Base-by-base conservation (phyloP, 2,113 vertebrate species). In the Rhizomys pruinosus region DNA sequence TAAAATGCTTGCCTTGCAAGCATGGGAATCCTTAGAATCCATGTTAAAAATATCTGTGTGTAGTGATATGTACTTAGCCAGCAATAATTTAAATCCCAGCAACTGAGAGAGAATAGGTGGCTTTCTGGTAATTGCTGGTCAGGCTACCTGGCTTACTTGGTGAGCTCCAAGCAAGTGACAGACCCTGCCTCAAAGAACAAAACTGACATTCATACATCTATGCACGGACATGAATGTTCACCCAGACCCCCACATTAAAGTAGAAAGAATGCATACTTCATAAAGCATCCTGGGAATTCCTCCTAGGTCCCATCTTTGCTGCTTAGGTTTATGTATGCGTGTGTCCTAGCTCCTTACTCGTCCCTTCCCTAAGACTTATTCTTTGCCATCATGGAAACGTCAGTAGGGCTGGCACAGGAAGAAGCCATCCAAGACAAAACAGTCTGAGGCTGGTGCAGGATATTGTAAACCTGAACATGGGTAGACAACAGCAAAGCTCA, bases 401-500 rank as follows among this genome's bases (percentile, higher is more conserved):
- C n/a, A 22, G 57, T 55, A 52, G 57, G n/a, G 47, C 57, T 82
- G 64, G 61, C 15, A 12, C 22, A n/a, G 16, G 32, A 57, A 68
- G 73, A 55, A 74, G 32, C 42, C n/a, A 47, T 32, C 9, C 12
- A 7, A 42, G 42, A 64, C 29, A 8, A 63, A 64, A 64, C 44
- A 79, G 22, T 37, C 13, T 61, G 61, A 12, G 74, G 68, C 57
- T n/a, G 20, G 15, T 19, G 16, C 0, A 23, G 27, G 10, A 34
- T 47, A 11, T 52, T 52, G 0, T 2, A 1, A 22, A 5, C 29
- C 2, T 3, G 20, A 52, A 42, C 34, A 63, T 3, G 57, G 74
- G 2, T 3, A 27, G 77, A 68, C 15, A n/a, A 13, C 1, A 4
- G 6, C 0, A 32, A 59, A 5, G 4, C n/a, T 59, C 22, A 27